Conservation (phyloP, 2,888 invertebrate genomes). For the Drosophila hamatofila region DNA sequence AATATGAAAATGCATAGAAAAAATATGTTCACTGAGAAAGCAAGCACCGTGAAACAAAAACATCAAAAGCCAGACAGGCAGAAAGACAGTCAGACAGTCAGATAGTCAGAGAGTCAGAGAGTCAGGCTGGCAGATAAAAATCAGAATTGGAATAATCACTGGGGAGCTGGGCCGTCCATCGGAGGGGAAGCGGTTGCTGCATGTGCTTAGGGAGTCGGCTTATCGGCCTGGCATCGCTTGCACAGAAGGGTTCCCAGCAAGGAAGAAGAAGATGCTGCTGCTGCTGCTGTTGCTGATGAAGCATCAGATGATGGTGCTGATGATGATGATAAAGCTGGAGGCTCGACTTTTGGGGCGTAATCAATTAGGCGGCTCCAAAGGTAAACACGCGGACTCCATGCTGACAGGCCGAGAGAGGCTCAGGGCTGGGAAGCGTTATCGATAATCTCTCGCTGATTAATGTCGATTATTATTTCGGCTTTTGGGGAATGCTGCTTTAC, state of each 20-base stretch:
- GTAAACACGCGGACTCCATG: constrained; percentile 61
- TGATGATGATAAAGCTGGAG: constrained; percentile 37
- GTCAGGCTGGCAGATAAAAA: constrained; percentile 62
- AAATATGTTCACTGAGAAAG: constrained; percentile 39
- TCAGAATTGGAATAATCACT: constrained; percentile 65
- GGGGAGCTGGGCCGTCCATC: constrained; percentile 39
- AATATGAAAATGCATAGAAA: constrained; percentile 10
- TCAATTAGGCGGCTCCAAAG: constrained; percentile 72
- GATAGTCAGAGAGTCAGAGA: too few relatives aligned
- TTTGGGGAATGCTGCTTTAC: constrained; percentile 1
- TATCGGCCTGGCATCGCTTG: constrained; percentile 44
- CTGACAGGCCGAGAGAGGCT: constrained; percentile 37
- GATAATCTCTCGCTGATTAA: constrained; percentile 76
- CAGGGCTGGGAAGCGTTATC: constrained; percentile 49
- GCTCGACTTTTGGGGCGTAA: constrained; percentile 64
- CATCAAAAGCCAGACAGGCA: constrained; percentile 63
- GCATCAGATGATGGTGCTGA: constrained; percentile 12
- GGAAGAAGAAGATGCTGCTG: constrained; percentile 2
- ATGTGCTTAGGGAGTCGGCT: constrained; percentile 19
- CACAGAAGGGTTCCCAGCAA: constrained; percentile 28
- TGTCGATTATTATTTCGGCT: constrained; percentile 67
- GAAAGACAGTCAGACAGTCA: constrained; percentile 39
- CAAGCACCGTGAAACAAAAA: constrained; percentile 22
- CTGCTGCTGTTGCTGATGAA: constrained; percentile 2
- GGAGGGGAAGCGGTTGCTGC: constrained; percentile 6